Base-by-base conservation (phyloP, 2,888 invertebrate genomes). In the Cephus spinipes region DNA sequence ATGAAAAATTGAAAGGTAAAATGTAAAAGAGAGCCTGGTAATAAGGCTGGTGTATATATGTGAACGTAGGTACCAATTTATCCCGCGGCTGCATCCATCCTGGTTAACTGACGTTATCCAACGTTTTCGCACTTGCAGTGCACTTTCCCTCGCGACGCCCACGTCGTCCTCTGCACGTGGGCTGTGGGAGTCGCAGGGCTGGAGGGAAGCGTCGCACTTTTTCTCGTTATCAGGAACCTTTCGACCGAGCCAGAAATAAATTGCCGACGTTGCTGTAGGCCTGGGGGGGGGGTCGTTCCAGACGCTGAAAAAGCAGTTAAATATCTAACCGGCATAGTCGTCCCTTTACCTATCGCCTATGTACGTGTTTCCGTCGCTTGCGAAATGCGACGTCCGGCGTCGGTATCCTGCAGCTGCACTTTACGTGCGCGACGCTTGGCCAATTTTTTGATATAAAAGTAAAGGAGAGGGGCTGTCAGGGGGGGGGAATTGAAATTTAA, bases 241-340 rank as follows among this genome's bases (percentile, higher is more conserved):
- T 71, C 71, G 32, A 33, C 71, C 71, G 31, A 71, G 71, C 31
- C 71, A 33, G 71, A 71, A 71, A 71, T 71, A 71, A 71, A 71
- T 71, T 33, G 71, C 71, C 71, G 71, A 71, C 32, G 31, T 71
- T 71, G 71, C 71, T 71, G 31, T 15, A 15, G 40, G 40, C 15
- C 6, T 6, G 40, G 15, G 40, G 2, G 15, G 40, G 6, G 15
- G 15, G 6, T 40, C 40, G 23, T 15, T 2, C 30, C 30, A 30
- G 69, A 69, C 82, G 80, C 81, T 84, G 85, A 85, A 84, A 81
- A 86, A 84, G 81, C 82, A 78, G 79, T 80, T 76, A 78, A 79
- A 84, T 81, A 82, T 79, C 81, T 73, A 30, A 35, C 11, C 74
- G 74, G 35, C 12, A 33, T 71, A 6, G 71, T 0, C 71, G 31